Conservation (phyloP, 2,113 vertebrate genomes). For the Nycticorax nycticorax region DNA sequence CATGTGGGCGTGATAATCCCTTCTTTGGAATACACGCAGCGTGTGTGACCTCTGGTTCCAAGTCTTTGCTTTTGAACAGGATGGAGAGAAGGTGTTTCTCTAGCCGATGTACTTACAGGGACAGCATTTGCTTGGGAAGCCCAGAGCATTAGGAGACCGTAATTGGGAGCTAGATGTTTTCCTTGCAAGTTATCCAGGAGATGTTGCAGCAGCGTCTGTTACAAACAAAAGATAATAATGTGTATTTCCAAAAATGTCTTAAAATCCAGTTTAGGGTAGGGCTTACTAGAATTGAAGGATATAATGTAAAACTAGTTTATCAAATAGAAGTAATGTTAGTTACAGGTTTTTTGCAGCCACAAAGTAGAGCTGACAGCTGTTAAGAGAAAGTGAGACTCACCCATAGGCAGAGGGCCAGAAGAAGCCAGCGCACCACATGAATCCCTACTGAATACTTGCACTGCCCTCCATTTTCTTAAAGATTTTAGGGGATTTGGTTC, state of each 20-base stretch:
- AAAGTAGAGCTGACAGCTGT: neutral
- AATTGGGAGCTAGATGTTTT: conserved; percentile 65
- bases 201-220: conserved; percentile 78
- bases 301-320: neutral
- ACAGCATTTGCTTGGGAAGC: conserved; percentile 82
- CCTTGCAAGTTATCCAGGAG: conserved; percentile 69
- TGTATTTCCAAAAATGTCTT: neutral
- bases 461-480: neutral
- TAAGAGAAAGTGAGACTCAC: neutral
- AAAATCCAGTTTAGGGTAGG: neutral
- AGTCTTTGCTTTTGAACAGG: neutral
- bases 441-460: neutral
- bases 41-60: conserved; percentile 10
- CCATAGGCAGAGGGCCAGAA: neutral
- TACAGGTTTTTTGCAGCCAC: neutral
- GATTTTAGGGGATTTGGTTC: neutral
- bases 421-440: neutral
- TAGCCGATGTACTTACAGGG: conserved; percentile 75
- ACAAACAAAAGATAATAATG: neutral
- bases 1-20: conserved; percentile 32
- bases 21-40: neutral
- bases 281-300: neutral
- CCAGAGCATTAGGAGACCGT: conserved; percentile 80
- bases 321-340: neutral
- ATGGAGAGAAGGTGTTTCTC: neutral